These are phyloP conservation scores for Sylvicola fuscatus DNA, from an alignment of 2,888 invertebrate species.

Conservation along the genomic window DNA sequence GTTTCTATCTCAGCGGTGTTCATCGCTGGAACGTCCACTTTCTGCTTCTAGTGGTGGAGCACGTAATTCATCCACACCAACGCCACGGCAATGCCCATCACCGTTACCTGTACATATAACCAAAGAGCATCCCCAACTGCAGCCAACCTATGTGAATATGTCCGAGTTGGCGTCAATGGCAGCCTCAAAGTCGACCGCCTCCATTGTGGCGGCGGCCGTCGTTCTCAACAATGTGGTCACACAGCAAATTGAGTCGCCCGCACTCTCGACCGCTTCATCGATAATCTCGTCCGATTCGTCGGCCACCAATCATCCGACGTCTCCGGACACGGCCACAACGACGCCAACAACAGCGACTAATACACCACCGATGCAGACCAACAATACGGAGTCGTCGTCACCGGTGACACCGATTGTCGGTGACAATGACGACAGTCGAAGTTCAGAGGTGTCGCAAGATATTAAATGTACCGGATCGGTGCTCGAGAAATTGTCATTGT, in stretches of 20 bases:
- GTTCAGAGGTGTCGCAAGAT: slow-evolving; percentile 14
- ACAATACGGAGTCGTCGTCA: slow-evolving; percentile 4
- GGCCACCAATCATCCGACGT: slow-evolving; percentile 8
- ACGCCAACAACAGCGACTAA: slow-evolving; percentile 8
- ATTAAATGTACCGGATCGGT: slow-evolving; percentile 24
- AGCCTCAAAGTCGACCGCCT: slow-evolving; percentile 43
- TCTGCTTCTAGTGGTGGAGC: slow-evolving; percentile 29
- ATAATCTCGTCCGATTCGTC: slow-evolving; percentile 18
- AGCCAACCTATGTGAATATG: slow-evolving; percentile 83
- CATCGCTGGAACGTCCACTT: slow-evolving; percentile 63
- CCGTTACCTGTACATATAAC: slow-evolving; percentile 56
- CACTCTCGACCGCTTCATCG: slow-evolving; percentile 13
- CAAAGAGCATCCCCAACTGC: slow-evolving; percentile 32
- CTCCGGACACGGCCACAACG: slow-evolving; percentile 13
- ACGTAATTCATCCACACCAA: slow-evolving; percentile 19
- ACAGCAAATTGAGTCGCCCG: slow-evolving; percentile 7
- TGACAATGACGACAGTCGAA: not conserved
- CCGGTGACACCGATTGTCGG: not conserved
- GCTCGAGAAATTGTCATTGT: slow-evolving; percentile 25
- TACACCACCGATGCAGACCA: slow-evolving; percentile 1
- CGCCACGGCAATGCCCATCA: slow-evolving; percentile 39
- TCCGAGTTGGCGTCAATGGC: slow-evolving; percentile 70
- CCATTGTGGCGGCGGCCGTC: slow-evolving; percentile 28
- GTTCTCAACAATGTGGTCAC: slow-evolving; percentile 14
- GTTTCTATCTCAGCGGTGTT: slow-evolving; percentile 42